Base-by-base conservation (phyloP, 1,140 invertebrate species). In the Papilio polyxenes region DNA sequence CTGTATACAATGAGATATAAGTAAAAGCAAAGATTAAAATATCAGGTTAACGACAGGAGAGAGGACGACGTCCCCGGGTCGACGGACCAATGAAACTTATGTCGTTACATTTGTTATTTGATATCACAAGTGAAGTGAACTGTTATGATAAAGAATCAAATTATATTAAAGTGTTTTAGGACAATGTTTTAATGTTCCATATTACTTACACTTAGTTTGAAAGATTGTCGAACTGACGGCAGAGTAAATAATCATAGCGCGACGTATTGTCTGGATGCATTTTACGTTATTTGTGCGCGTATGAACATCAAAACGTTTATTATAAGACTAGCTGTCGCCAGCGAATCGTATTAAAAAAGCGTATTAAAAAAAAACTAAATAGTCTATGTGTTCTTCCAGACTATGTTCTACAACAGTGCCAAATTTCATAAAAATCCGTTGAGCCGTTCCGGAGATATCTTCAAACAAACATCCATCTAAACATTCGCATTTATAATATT, bases 21-120 rank as follows among this genome's bases (percentile, higher is more conserved):
- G 31, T 40, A 72, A 72, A 72, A 72, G 65, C 31, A 37, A 31
- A 72, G 65, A 72, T 72, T 72, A 72, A 37, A 37, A 37, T 72
- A 72, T 72, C 65, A 72, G 65, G 65, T 72, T 72, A 72, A 72
- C 65, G 65, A 40, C 65, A 37, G 65, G 15, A 0, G 13, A 69
- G 65, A 72, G 65, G 65, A 72, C 65, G 65, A 72, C n/a, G 65
- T 37, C 65, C 65, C 31, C 23, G 31, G 65, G 65, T 40, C 65
- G 65, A 37, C 65, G 65, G 31, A 72, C 65, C 31, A 6, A 37
- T 37, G 31, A 72, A 72, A 37, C 31, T 72, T 72, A 37, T 37
- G 65, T 37, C 65, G 65, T 72, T 72, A 72, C 65, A 72, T 72
- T 72, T 72, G 65, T 72, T 72, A 72, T 72, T 37, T 37, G 65